Evolutionary conservation across 2,113 vertebrate genomes (phyloP).

Genomic region (Campylorhamphus procurvoides): DNA sequence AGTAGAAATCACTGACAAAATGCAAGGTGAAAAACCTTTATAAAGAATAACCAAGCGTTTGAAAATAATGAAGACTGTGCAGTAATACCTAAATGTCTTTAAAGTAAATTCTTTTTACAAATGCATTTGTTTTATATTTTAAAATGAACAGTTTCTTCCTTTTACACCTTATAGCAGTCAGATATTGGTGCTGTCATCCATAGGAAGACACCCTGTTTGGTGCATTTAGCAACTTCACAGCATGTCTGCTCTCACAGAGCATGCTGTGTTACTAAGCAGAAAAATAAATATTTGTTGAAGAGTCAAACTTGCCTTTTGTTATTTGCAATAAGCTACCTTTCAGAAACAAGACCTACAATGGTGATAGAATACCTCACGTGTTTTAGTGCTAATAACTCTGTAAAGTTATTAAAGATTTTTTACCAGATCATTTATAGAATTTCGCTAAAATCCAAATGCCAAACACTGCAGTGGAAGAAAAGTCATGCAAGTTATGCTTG

Average conservation of each 20-base stretch:
- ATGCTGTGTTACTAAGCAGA: background rate
- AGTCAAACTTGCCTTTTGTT: background rate
- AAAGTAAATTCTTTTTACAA: background rate
- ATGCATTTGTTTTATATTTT: background rate
- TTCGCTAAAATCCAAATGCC: background rate
- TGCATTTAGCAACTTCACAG: background rate
- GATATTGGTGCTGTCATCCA: background rate
- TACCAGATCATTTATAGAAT: background rate
- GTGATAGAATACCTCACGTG: background rate
- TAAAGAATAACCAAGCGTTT: background rate
- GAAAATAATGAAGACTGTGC: background rate
- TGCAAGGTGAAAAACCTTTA: background rate
- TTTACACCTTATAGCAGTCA: background rate
- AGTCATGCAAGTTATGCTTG: background rate
- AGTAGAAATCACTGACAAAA: background rate
- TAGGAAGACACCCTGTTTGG: fast-evolving
- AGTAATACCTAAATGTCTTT: background rate
- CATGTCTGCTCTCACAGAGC: background rate
- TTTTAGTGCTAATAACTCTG: background rate
- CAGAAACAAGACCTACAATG: background rate
- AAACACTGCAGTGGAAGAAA: background rate
- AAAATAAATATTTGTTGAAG: background rate
- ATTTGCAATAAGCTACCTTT: background rate
- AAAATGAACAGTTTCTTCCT: background rate
- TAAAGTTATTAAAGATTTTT: background rate